phyloP scores from a whole-genome alignment of 2,797 vertebrate species.

The Gobio occitaniae region DNA sequence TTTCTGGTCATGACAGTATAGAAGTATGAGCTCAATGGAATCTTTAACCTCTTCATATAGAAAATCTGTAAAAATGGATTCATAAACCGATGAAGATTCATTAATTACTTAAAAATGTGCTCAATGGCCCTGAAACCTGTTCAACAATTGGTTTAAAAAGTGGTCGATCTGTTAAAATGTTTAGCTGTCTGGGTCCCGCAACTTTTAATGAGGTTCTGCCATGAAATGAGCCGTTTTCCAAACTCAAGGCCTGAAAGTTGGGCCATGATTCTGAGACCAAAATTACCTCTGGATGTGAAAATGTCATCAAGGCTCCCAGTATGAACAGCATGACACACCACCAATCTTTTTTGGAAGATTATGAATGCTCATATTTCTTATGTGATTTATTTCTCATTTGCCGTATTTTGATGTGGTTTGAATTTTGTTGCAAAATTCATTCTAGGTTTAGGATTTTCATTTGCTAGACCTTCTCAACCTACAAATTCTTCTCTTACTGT shows the following conservation, averaged over 20 bases:
- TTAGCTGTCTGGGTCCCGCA: background rate
- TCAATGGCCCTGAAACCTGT: constrained; percentile 71
- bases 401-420: background rate
- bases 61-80: background rate
- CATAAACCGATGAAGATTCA: background rate
- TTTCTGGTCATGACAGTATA: constrained; percentile 55
- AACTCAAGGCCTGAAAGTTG: constrained; percentile 57
- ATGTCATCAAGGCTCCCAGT: constrained; percentile 72
- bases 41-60: background rate
- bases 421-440: constrained; percentile 23
- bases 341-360: constrained; percentile 86
- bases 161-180: background rate
- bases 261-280: constrained; percentile 52
- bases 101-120: constrained; percentile 56
- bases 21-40: background rate
- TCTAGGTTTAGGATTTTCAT: constrained; percentile 8
- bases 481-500: constrained; percentile 6
- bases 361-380: constrained; percentile 44
- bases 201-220: constrained; percentile 68
- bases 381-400: constrained; percentile 27
- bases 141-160: constrained; percentile 1
- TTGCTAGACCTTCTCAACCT: constrained; percentile 17
- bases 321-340: constrained; percentile 99
- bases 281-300: constrained; percentile 64
- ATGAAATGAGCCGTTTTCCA: constrained; percentile 70